These are phyloP conservation scores for Rhizomys pruinosus DNA, from an alignment of 2,113 vertebrate genomes.

Conservation along the genomic window DNA sequence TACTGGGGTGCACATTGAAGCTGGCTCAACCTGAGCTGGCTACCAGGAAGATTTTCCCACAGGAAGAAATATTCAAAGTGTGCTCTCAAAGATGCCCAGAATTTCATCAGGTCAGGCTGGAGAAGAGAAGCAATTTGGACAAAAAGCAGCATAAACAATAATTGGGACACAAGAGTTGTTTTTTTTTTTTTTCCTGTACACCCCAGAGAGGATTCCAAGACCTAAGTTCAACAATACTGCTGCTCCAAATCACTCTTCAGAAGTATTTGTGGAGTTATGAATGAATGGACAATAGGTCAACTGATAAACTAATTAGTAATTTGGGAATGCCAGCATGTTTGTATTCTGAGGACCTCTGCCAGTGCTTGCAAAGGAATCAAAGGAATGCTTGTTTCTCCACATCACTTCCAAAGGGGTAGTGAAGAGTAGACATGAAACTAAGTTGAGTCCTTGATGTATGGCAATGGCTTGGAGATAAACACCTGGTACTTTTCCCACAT, in stretches of 20 bases:
- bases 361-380: not conserved
- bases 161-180: not conserved
- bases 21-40: not conserved
- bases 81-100: not conserved
- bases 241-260: not conserved
- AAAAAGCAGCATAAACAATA: not conserved
- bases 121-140: not conserved
- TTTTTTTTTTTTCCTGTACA: not conserved
- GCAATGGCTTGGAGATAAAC: not conserved
- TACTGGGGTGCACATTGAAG: accelerated
- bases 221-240: not conserved
- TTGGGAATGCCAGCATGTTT: not conserved
- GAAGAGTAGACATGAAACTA: not conserved
- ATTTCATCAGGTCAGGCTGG: not conserved
- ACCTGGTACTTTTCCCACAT: not conserved
- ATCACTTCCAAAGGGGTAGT: not conserved
- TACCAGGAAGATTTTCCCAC: not conserved
- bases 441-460: not conserved
- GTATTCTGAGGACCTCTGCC: not conserved
- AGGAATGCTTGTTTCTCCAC: not conserved
- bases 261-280: not conserved
- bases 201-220: not conserved
- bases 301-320: not conserved
- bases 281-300: not conserved
- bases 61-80: not conserved